A percentile compares a stretch with the other conserved stretches of the same genome.
Conservation (phyloP, 2,888 invertebrate species). For the Tenthredo notha region DNA sequence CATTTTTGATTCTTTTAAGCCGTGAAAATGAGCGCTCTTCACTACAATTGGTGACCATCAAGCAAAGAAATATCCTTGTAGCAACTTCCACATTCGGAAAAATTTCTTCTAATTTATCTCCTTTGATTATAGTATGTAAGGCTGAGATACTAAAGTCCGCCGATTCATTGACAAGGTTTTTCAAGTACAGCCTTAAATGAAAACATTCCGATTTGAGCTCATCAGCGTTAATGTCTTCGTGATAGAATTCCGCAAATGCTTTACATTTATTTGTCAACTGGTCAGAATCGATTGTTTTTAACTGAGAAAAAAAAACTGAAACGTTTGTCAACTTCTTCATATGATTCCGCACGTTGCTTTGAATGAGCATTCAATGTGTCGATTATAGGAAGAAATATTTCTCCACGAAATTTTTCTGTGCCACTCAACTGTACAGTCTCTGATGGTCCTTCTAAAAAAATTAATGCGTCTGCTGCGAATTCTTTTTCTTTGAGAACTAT, state of each 20-base stretch:
- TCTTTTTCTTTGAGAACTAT: slow-evolving; percentile 65
- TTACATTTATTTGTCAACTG: too few species aligned
- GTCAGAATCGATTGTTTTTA: too few species aligned
- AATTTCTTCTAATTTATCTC: slow-evolving; percentile 59
- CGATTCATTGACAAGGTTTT: slow-evolving; percentile 55
- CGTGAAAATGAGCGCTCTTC: slow-evolving; percentile 64
- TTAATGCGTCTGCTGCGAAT: slow-evolving; percentile 62
- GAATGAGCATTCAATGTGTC: slow-evolving; percentile 56
- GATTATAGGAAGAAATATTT: slow-evolving; percentile 62
- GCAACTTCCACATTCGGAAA: slow-evolving; percentile 67
- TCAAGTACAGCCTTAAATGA: slow-evolving; percentile 56
- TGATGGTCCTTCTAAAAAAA: slow-evolving; percentile 59
- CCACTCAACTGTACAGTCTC: slow-evolving; percentile 61
- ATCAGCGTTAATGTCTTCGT: too few species aligned
- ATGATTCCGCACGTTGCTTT: too few species aligned
- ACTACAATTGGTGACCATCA: slow-evolving; percentile 65
- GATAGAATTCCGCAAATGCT: too few species aligned
- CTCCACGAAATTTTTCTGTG: slow-evolving; percentile 62
- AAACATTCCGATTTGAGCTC: too few species aligned
- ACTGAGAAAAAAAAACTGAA: too few species aligned
- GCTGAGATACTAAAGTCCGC: slow-evolving; percentile 44
- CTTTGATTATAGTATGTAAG: slow-evolving; percentile 55
- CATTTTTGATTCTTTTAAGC: slow-evolving; percentile 63
- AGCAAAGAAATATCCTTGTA: slow-evolving; percentile 64
- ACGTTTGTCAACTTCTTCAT: too few species aligned